Evolutionary conservation across 2,797 vertebrate genomes (phyloP).

Genomic region (Valencia hispanica): DNA sequence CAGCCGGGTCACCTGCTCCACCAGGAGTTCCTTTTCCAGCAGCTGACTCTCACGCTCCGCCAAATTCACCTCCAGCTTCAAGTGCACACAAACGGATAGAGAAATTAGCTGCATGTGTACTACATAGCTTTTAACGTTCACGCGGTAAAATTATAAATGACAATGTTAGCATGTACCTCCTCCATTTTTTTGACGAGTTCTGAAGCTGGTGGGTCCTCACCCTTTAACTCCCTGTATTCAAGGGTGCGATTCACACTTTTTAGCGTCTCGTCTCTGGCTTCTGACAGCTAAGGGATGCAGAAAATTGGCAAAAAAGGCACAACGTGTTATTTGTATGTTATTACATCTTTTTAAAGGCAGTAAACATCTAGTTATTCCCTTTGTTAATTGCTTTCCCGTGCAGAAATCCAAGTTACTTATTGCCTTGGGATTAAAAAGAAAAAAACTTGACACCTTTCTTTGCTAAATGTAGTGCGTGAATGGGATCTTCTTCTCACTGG

Average conservation of each 20-base stretch:
- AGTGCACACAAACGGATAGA: conserved; percentile 8
- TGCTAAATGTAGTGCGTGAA: conserved; percentile 34
- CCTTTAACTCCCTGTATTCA: conserved; percentile 78
- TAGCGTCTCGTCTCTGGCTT: conserved; percentile 83
- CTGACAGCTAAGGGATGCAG: conserved; percentile 81
- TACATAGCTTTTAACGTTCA: background rate
- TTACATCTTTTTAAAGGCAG: background rate
- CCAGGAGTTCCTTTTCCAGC: conserved; percentile 87
- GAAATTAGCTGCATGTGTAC: background rate
- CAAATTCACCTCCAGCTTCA: conserved; percentile 86
- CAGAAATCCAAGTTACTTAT: conserved; percentile 28
- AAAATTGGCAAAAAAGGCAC: conserved; percentile 16
- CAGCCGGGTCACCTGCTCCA: conserved; percentile 84
- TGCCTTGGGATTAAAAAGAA: conserved; percentile 40
- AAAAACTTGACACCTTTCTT: conserved; percentile 24
- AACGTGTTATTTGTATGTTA: no score
- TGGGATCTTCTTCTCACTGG: conserved; percentile 24
- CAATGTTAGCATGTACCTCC: conserved; percentile 76
- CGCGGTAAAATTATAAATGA: background rate
- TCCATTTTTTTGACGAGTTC: conserved; percentile 88
- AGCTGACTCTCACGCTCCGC: conserved; percentile 84
- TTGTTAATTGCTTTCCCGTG: conserved; percentile 18
- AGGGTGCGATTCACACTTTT: conserved; percentile 66
- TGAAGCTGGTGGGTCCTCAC: conserved; percentile 80
- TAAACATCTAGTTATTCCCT: conserved; percentile 11